phyloP scores from a whole-genome alignment of 2,113 vertebrate species.

The Entosphenus tridentatus region DNA sequence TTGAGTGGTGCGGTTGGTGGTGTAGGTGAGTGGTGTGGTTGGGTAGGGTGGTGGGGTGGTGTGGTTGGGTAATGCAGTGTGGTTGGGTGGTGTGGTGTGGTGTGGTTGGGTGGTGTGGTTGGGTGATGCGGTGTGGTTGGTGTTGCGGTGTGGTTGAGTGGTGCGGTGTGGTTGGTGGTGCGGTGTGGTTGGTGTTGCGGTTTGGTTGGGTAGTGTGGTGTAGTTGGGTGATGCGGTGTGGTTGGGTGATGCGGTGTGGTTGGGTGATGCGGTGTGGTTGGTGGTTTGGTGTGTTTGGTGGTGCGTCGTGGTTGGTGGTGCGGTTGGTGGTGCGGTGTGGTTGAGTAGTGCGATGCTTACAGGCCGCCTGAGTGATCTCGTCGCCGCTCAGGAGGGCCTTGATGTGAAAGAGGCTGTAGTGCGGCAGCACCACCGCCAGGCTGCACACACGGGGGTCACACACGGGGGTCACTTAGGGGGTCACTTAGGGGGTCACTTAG shows the following conservation, averaged over 20 bases:
- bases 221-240: not conserved
- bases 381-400: slow-evolving; percentile 94
- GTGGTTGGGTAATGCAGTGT: not conserved
- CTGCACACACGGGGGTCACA: slow-evolving; percentile 20
- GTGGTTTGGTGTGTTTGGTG: too few species aligned
- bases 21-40: not conserved
- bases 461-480: too few species aligned
- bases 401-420: slow-evolving; percentile 89
- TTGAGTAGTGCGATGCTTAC: slow-evolving; percentile 44
- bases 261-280: too few species aligned
- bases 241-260: not conserved
- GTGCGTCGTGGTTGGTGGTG: not conserved
- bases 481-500: too few species aligned
- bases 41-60: not conserved
- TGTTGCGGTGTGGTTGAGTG: too few species aligned
- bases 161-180: not conserved
- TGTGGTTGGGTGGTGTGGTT: too few species aligned
- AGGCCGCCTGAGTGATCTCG: slow-evolving; percentile 99
- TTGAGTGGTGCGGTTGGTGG: not conserved
- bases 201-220: too few species aligned
- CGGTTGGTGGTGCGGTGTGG: not conserved
- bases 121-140: too few species aligned
- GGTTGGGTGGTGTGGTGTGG: too few species aligned
- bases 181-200: not conserved
- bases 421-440: slow-evolving; percentile 76